Evolutionary conservation across 2,113 vertebrate genomes (phyloP).

Genomic region (Barbus barbus): DNA sequence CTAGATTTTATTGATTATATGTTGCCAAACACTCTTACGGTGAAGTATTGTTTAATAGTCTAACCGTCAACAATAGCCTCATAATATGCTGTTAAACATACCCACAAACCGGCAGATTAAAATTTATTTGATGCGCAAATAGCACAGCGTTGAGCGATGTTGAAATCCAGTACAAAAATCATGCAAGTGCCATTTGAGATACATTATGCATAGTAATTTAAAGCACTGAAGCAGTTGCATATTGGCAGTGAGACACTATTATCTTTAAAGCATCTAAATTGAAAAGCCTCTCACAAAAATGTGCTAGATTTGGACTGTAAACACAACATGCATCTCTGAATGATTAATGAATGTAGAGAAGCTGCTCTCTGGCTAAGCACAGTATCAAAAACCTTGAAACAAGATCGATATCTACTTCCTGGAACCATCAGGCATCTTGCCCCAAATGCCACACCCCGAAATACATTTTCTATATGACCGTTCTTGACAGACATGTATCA

Average conservation of each 20-base stretch:
- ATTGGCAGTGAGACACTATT: constrained; percentile 17
- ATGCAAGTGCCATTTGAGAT: neutral
- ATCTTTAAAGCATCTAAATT: constrained; percentile 34
- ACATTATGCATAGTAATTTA: constrained; percentile 6
- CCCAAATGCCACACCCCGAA: constrained; percentile 28
- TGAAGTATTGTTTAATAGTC: constrained; percentile 36
- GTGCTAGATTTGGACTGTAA: constrained; percentile 33
- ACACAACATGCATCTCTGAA: constrained; percentile 31
- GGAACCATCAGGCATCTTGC: constrained; percentile 9
- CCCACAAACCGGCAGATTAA: constrained; percentile 14
- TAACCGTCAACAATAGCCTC: constrained; percentile 29
- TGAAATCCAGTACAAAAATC: constrained; percentile 27
- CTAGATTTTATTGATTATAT: constrained; percentile 35
- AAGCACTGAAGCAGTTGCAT: neutral
- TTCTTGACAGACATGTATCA: neutral
- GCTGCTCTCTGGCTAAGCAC: constrained; percentile 28
- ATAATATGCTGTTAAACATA: constrained; percentile 28
- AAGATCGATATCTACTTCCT: constrained; percentile 42
- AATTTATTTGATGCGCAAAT: constrained; percentile 21
- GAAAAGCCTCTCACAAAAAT: neutral
- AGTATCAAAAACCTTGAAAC: constrained; percentile 34
- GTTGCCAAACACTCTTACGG: constrained; percentile 9
- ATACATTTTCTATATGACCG: neutral
- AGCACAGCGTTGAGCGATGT: neutral
- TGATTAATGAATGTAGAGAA: constrained; percentile 43